Conservation (phyloP, 2,888 invertebrate species). For the Orchesella flavescens region DNA sequence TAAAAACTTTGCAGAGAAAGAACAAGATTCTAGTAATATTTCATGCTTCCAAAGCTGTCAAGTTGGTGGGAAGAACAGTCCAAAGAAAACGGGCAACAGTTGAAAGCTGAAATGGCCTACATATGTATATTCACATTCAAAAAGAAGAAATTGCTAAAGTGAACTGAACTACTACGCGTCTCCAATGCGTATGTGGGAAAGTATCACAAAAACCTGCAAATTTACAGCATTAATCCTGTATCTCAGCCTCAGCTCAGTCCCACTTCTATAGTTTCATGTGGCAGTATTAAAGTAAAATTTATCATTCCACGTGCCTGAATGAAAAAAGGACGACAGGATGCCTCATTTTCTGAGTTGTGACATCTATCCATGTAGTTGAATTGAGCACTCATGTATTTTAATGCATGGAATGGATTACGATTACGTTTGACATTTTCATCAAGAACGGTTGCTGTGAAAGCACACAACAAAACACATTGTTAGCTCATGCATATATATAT, state of each 20-base stretch:
- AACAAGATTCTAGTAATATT: conserved; percentile 12
- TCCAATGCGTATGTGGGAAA: background rate
- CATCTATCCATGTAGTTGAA: no score
- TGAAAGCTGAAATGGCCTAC: background rate
- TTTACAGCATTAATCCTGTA: background rate
- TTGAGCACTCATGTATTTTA: no score
- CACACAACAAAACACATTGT: no score
- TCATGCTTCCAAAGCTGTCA: conserved; percentile 21
- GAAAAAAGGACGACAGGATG: no score
- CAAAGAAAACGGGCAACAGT: conserved; percentile 11
- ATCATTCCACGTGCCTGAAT: no score
- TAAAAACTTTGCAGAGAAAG: background rate
- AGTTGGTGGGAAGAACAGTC: background rate
- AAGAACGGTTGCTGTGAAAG: no score
- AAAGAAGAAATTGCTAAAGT: background rate
- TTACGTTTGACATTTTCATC: no score
- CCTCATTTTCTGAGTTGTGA: no score
- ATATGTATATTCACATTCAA: background rate
- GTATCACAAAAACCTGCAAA: no score
- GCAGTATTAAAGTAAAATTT: background rate
- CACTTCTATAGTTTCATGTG: background rate
- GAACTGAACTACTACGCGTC: background rate
- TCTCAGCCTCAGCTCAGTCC: background rate
- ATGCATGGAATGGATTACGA: no score
- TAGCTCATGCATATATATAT: no score